Base-by-base conservation (phyloP, 2,888 invertebrate genomes). In the Meganola albula region DNA sequence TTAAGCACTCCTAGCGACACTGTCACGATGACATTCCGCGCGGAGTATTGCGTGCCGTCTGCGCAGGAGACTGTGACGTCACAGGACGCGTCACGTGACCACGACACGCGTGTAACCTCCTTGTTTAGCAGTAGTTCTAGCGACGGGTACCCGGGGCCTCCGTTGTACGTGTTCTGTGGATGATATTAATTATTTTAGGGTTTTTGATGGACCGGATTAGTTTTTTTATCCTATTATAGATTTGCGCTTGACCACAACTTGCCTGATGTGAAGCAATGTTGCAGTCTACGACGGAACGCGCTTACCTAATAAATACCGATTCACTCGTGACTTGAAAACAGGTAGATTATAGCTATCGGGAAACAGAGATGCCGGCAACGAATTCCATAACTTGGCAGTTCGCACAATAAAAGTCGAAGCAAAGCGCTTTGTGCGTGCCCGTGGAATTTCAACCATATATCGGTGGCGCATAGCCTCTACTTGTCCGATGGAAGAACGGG, bases 1-100 rank as follows among this genome's bases (percentile, higher is more conserved):
- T 93, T 93, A 9, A 93, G 68, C 0, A 91, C 91, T 0, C 93
- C 93, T 0, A 93, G 62, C 0, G 93, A 91, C 0, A 89, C 78
- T 0, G 93, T 93, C 1, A 92, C 74, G 13, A 94, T 88, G 1
- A 91, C 90, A 52, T 90, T 89, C 48, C 89, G 88, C 0, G 91
- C 90, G 11, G 53, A 61, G 44, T 87, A 90, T 0, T 52, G 44
- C 1, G 75, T 56, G 0, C 89, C 90, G 54, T 90, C 89, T 10
- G 62, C 60, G 45, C 88, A 88, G 0, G 53, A 53, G 1, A 90
- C 84, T 11, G 48, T 49, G 0, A 88, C 85, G 3, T 61, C 53
- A 0, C 48, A 42, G 0, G 31, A 22, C 0, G 65, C 57, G 1
- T 63, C 48, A 6, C 59, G 52, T 0, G 74, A 67, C 67, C 73